phyloP scores from a whole-genome alignment of 2,113 vertebrate genomes.

The Lepidothrix coronata region DNA sequence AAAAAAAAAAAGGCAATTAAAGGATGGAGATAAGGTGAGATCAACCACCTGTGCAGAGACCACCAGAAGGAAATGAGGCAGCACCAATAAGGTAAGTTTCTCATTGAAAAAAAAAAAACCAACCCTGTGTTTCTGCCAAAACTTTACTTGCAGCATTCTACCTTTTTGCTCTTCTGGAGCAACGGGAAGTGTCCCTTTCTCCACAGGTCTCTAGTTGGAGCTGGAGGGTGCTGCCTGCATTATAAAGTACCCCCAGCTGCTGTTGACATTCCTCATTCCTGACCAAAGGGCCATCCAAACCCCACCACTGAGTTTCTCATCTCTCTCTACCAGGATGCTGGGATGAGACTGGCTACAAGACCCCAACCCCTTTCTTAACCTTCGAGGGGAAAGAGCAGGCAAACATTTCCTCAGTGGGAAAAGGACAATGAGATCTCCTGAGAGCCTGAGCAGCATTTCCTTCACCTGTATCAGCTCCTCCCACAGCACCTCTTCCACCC shows the following conservation, averaged over 20 bases:
- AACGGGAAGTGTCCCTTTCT: neutral
- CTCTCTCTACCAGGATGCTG: neutral
- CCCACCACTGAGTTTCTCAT: neutral
- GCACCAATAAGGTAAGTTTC: neutral
- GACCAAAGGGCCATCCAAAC: neutral
- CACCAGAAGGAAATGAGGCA: neutral
- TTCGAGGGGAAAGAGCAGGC: neutral
- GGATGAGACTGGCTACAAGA: neutral
- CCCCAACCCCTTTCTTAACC: neutral
- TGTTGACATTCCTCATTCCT: neutral
- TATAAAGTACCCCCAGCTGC: neutral
- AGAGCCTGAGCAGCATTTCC: neutral
- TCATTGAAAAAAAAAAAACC: neutral
- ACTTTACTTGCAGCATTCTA: neutral
- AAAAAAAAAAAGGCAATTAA: neutral
- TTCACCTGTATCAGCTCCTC: neutral
- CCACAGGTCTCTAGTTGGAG: neutral
- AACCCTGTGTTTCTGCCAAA: neutral
- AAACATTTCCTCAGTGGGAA: neutral
- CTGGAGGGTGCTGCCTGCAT: neutral
- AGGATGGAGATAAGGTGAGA: neutral
- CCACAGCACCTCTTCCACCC: neutral
- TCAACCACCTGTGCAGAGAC: neutral
- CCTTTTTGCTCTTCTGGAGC: neutral
- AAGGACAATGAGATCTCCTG: neutral